phyloP scores from a whole-genome alignment of 2,888 invertebrate genomes.

The Tetrapedia diversipes region DNA sequence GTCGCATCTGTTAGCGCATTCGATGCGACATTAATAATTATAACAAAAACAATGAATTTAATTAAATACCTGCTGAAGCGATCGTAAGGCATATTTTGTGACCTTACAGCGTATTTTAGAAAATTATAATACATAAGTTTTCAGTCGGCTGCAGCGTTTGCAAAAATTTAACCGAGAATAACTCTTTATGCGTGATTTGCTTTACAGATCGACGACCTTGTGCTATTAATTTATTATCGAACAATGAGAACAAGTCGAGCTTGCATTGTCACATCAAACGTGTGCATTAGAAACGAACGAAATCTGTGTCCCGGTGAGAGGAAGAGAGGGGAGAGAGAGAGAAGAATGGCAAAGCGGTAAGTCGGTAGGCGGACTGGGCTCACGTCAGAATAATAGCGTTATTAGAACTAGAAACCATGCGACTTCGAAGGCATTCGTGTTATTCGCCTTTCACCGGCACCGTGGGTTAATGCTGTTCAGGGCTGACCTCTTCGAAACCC shows the following conservation, averaged over 20 bases:
- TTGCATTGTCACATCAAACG: not conserved
- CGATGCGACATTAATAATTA: too few relatives aligned
- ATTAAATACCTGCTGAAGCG: too few relatives aligned
- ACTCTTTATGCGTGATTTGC: not conserved
- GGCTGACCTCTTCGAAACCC: slow-evolving; percentile 55
- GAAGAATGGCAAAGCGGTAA: slow-evolving; percentile 36
- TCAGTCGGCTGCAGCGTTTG: too few relatives aligned
- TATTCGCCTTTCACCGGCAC: slow-evolving; percentile 66
- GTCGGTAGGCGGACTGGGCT: slow-evolving; percentile 42
- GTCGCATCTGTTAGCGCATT: too few relatives aligned
- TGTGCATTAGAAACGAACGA: not conserved
- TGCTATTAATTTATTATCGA: slow-evolving; percentile 20
- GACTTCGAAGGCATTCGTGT: slow-evolving; percentile 62
- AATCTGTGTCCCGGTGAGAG: not conserved
- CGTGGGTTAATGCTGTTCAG: slow-evolving; percentile 57
- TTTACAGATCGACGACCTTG: slow-evolving; percentile 28
- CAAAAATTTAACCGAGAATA: too few relatives aligned
- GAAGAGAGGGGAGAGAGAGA: not conserved
- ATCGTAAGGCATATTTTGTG: too few relatives aligned
- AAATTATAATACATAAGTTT: too few relatives aligned
- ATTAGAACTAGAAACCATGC: slow-evolving; percentile 64
- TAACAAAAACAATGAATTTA: too few relatives aligned
- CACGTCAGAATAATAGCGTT: slow-evolving; percentile 62
- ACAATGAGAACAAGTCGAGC: not conserved
- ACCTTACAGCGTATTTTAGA: too few relatives aligned